Evolutionary conservation across 2,797 vertebrate species (phyloP).

Genomic region (Microctenopoma lineatum): DNA sequence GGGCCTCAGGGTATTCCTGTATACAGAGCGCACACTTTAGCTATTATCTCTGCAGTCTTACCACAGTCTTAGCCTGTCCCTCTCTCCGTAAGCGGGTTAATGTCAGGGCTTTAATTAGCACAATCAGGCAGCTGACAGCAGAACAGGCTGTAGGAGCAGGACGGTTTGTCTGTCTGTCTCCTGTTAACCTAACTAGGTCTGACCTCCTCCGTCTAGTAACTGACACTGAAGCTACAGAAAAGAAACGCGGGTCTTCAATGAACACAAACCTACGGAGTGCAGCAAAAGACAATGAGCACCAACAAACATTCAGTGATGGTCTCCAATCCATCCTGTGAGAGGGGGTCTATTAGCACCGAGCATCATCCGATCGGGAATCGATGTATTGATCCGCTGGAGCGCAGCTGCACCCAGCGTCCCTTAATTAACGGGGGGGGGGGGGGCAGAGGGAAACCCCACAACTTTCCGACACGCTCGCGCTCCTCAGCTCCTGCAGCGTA

Average conservation of each 20-base stretch:
- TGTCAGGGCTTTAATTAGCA: conserved; percentile 79
- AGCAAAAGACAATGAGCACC: neutral
- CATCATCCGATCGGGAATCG: conserved; percentile 20
- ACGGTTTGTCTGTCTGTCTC: neutral
- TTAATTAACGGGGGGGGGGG: conserved; percentile 44
- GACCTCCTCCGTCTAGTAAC: conserved; percentile 5
- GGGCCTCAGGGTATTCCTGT: neutral
- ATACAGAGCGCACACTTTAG: neutral
- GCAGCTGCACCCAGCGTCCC: conserved; percentile 47
- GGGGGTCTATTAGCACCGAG: conserved; percentile 2
- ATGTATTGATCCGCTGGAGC: conserved; percentile 50
- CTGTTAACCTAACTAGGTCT: neutral
- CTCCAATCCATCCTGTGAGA: neutral
- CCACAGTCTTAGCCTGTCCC: conserved; percentile 59
- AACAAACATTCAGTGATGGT: neutral
- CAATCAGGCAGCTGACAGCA: conserved; percentile 65
- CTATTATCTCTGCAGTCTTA: neutral
- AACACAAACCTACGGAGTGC: neutral
- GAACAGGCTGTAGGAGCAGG: conserved; percentile 25
- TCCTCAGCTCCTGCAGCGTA: neutral
- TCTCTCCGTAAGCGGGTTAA: conserved; percentile 80
- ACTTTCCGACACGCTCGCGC: conserved; percentile 20
- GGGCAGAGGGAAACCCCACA: conserved; percentile 62
- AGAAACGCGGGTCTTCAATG: neutral
- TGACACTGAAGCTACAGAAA: neutral